Evolutionary conservation across 2,888 invertebrate species (phyloP), one percentile per base, ranked within the genome.

Genomic region (Watsonalla binaria): DNA sequence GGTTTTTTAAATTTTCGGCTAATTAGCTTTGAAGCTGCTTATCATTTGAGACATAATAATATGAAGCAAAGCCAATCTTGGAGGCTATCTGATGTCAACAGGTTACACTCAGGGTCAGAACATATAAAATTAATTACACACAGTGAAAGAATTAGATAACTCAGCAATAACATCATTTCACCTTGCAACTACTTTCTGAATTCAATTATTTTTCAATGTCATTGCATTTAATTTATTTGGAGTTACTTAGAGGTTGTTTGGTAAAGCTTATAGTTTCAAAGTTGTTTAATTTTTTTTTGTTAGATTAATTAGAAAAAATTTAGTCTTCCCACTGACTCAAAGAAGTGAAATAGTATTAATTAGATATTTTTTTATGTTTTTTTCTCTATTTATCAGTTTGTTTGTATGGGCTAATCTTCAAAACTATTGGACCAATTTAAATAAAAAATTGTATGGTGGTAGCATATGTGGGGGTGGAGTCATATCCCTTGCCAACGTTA

Each of bases 71-170:
- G 35, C 5, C 47, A 48, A 42, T 42, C 11, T 5, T 35, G n/a
- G 7, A 35, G 49, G 15, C 47, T 52, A 53, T 52, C 52, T 47
- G 50, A 48, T 39, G 50, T 50, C 51, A 51, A 46, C 42, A 34
- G 37, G 45, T 37, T 47, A 39, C n/a, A 47, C 24, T 47, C 47
- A 53, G 52, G 47, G 39, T 53, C 47, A 48, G 24, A 13, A 47
- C 13, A 35, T 13, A 35, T 35, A 35, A 7, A 35, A 42, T 11
- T 42, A 42, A 42, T 42, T 42, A 42, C 42, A 35, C 35, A 35
- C 5, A 7, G 13, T 6, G 13, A 48, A 48, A 34, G 47, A 48
- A n/a, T 47, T 35, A 48, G n/a, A 48, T 48, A 13, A 13, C 14
- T 13, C 13, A 9, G 13, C n/a, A 33, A 35, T 13, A 48, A 15